Conservation (phyloP, 2,113 vertebrate species). For the Crypturellus undulatus region DNA sequence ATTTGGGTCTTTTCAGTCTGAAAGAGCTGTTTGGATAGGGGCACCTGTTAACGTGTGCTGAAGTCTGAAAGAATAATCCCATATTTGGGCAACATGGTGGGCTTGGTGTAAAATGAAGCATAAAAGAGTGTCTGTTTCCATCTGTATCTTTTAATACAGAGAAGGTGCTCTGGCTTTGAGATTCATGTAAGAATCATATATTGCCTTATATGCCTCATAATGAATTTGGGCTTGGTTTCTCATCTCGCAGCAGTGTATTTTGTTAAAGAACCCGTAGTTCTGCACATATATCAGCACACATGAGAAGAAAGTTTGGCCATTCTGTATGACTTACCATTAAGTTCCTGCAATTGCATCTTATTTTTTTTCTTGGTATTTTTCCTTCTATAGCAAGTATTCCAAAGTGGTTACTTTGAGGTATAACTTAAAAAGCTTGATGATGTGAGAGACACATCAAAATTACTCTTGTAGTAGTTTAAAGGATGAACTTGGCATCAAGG, state of each 20-base stretch:
- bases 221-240: not conserved
- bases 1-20: not conserved
- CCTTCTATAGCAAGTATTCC: not conserved
- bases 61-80: not conserved
- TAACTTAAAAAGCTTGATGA: not conserved
- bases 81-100: not conserved
- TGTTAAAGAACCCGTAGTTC: not conserved
- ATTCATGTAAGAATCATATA: not conserved
- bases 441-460: not conserved
- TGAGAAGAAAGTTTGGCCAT: not conserved
- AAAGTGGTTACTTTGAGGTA: not conserved
- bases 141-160: not conserved
- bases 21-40: not conserved
- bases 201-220: not conserved
- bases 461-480: not conserved
- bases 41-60: not conserved
- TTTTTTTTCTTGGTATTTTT: not conserved
- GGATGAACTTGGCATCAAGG: not conserved
- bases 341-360: not conserved
- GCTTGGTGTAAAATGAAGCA: not conserved
- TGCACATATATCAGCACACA: not conserved
- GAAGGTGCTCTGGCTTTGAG: not conserved
- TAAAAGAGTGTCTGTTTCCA: not conserved
- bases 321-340: not conserved
- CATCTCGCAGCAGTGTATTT: not conserved